A percentile compares a stretch with the other conserved stretches of the same genome.
Evolutionary conservation across 2,113 vertebrate genomes (phyloP).

Genomic region (Myrmecobius fasciatus): DNA sequence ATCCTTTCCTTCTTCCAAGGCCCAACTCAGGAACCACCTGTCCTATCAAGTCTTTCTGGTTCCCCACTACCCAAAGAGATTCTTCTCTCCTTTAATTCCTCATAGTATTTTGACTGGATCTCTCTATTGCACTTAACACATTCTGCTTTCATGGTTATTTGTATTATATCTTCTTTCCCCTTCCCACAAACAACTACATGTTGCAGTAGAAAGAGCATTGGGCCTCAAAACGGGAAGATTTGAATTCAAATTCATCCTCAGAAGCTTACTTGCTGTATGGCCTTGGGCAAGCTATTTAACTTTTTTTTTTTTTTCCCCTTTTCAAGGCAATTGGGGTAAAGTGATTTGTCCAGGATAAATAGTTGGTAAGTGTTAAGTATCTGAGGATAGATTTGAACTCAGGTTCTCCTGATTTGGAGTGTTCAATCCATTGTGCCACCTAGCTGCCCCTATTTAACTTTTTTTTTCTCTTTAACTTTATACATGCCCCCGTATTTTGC

Average conservation of each 20-base stretch:
- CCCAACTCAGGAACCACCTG: background rate
- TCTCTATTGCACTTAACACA: background rate
- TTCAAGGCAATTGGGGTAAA: no score
- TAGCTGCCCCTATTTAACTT: background rate
- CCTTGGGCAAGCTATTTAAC: background rate
- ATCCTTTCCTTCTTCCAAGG: background rate
- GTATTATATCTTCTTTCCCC: background rate
- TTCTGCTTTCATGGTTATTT: background rate
- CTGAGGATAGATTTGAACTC: no score
- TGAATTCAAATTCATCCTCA: background rate
- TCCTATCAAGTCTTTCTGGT: background rate
- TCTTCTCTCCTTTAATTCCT: background rate
- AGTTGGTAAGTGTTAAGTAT: no score
- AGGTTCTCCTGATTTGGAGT: no score
- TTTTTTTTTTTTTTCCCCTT: background rate
- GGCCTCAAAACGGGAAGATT: background rate
- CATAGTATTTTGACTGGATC: background rate
- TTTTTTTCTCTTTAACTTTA: background rate
- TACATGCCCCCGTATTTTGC: background rate
- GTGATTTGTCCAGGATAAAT: no score
- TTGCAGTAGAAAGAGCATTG: background rate
- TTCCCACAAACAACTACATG: background rate
- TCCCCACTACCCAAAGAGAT: background rate
- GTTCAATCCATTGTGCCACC: no score
- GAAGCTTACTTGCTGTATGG: background rate